A percentile compares a stretch with the other conserved stretches of the same genome.
These are phyloP conservation scores for Drosophila rufa DNA, from an alignment of 1,140 invertebrate species.

Conservation along the genomic window DNA sequence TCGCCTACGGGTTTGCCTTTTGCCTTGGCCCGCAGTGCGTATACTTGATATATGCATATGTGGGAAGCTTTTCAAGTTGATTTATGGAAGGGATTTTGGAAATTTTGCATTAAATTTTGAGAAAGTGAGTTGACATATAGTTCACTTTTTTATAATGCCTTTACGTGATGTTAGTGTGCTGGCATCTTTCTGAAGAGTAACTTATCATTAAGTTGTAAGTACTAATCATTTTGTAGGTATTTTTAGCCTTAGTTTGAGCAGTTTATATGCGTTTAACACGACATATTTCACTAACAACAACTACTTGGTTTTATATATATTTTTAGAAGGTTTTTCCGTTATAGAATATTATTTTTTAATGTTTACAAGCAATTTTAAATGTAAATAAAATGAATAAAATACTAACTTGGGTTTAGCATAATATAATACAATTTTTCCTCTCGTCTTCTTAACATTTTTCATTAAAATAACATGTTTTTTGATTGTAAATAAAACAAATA, in stretches of 20 bases:
- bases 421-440: not conserved
- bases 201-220: not conserved
- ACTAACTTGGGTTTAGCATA: too few relatives aligned
- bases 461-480: not conserved
- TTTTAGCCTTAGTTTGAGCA: not conserved
- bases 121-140: too few relatives aligned
- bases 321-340: too few relatives aligned
- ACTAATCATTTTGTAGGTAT: not conserved
- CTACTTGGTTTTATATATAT: not conserved
- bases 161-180: not conserved
- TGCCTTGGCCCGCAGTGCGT: slow-evolving; percentile 27
- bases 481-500: too few relatives aligned
- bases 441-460: not conserved
- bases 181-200: not conserved
- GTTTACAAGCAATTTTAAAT: too few relatives aligned
- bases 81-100: not conserved
- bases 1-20: slow-evolving; percentile 12
- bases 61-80: not conserved
- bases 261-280: not conserved
- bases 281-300: not conserved
- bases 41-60: slow-evolving; percentile 33
- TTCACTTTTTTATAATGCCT: too few relatives aligned
- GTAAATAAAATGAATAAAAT: too few relatives aligned
- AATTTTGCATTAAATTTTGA: not conserved
- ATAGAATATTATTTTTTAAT: too few relatives aligned